A percentile compares a stretch with the other conserved stretches of the same genome.
Conservation (phyloP, 2,113 vertebrate genomes). For the Aleadryas rufinucha region DNA sequence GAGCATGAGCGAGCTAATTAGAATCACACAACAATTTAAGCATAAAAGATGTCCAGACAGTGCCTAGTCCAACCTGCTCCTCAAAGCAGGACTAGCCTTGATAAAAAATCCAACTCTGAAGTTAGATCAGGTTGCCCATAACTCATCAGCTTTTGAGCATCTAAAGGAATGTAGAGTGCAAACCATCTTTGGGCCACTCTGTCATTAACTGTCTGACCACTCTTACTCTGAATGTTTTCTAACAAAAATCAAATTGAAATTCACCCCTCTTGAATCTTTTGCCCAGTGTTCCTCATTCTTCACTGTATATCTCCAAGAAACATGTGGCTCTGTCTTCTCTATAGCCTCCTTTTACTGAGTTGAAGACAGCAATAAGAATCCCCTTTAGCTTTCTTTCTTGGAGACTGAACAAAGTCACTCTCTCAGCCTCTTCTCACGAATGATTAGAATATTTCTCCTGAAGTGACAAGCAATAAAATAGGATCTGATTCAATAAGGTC, state of each 20-base stretch:
- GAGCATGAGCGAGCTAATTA: background rate
- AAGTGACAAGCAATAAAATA: background rate
- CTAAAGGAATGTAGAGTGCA: background rate
- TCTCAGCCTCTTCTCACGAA: background rate
- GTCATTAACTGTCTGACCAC: background rate
- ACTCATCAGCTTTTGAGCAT: background rate
- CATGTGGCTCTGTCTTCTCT: fast-evolving
- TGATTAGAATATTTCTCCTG: background rate
- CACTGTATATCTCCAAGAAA: background rate
- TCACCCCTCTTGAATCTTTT: background rate
- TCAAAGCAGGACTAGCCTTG: background rate
- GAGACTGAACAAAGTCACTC: background rate
- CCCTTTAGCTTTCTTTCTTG: background rate
- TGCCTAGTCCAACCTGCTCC: background rate
- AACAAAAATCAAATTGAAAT: background rate
- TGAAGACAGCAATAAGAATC: background rate
- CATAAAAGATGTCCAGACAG: background rate
- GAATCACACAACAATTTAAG: background rate
- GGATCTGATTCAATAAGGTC: background rate
- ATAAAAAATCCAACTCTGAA: background rate
- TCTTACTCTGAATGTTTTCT: background rate
- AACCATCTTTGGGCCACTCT: background rate
- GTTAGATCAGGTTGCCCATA: background rate
- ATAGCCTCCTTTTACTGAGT: background rate
- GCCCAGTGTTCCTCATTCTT: background rate